Percentiles rank a stretch among this genome's conserved stretches.
phyloP scores from a whole-genome alignment of 2,113 vertebrate genomes.

The Corythaixoides concolor region DNA sequence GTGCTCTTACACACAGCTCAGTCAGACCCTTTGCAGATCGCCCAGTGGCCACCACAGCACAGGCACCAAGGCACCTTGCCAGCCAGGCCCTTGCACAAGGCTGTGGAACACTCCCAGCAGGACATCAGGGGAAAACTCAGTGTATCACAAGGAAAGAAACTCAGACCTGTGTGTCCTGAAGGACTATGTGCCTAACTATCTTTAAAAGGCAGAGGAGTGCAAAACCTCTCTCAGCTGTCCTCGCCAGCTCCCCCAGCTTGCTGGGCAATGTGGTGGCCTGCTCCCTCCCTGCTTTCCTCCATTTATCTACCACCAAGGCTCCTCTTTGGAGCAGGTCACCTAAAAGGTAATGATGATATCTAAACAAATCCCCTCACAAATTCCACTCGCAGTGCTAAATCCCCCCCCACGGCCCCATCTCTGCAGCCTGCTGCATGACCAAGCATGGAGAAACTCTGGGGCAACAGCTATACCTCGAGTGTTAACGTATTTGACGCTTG shows the following conservation, averaged over 20 bases:
- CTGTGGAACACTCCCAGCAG: background rate
- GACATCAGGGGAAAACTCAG: background rate
- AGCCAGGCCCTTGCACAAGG: accelerated
- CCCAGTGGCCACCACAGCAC: accelerated
- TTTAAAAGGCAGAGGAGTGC: background rate
- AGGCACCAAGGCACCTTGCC: background rate
- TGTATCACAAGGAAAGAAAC: background rate
- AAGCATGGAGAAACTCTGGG: background rate
- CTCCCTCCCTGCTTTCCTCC: background rate
- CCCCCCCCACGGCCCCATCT: background rate
- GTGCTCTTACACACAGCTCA: background rate
- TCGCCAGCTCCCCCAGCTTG: background rate
- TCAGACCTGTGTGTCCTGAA: background rate
- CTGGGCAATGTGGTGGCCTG: background rate
- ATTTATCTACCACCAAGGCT: background rate
- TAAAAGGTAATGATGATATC: background rate
- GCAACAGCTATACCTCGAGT: background rate
- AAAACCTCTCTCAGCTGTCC: background rate
- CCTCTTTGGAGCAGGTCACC: background rate
- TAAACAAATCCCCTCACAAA: background rate
- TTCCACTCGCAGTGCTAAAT: too few relatives aligned
- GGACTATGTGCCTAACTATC: background rate
- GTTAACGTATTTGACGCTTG: accelerated
- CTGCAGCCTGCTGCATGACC: background rate
- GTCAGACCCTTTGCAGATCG: background rate